phyloP scores from a whole-genome alignment of 2,888 invertebrate genomes.

The Timandra comae region DNA sequence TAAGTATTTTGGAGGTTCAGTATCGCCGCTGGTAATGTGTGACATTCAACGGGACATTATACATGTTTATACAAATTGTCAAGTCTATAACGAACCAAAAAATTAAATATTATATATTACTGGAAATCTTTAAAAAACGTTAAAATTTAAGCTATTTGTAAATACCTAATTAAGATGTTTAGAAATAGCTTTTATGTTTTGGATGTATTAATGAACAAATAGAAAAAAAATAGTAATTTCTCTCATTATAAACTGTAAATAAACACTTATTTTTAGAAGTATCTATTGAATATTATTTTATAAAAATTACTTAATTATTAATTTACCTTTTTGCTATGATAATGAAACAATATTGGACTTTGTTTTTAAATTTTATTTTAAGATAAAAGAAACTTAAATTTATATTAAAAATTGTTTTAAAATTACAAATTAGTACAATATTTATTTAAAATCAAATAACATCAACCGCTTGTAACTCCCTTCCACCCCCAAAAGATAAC shows the following conservation, averaged over 20 bases:
- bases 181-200: constrained; percentile 65
- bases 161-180: constrained; percentile 46
- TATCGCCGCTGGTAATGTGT: no score
- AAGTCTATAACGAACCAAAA: constrained; percentile 32
- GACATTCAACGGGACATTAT: no score
- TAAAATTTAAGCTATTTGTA: constrained; percentile 58
- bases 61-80: constrained; percentile 29
- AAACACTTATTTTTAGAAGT: constrained; percentile 71
- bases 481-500: no score
- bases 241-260: constrained; percentile 65
- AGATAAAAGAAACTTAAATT: not conserved
- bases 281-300: constrained; percentile 36
- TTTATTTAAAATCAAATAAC: no score
- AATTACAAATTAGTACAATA: no score
- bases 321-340: not conserved
- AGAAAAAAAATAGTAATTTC: constrained; percentile 67
- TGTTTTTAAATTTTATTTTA: not conserved
- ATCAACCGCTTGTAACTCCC: no score
- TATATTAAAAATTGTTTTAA: no score
- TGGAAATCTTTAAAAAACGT: constrained; percentile 30
- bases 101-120: constrained; percentile 27
- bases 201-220: constrained; percentile 43
- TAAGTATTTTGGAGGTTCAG: constrained; percentile 16
- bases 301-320: constrained; percentile 13
- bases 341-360: not conserved